Evolutionary conservation across 2,113 vertebrate species (phyloP), one percentile per base, ranked within the genome.

Genomic region (Nannospalax galili): DNA sequence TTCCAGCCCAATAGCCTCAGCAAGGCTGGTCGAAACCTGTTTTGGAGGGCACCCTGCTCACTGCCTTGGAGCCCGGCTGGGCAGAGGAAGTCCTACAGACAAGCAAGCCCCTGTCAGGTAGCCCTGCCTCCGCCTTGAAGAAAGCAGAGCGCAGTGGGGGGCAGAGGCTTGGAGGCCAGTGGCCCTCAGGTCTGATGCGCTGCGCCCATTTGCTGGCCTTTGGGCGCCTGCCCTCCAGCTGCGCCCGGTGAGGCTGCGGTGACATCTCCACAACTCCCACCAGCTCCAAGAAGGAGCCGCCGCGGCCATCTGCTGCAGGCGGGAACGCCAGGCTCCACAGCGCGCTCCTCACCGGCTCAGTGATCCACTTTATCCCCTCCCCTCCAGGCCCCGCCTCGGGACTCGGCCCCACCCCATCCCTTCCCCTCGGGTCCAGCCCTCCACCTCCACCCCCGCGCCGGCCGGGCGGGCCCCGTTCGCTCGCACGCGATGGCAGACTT

Each of bases 401-500:
- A 2, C 35, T 12, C 67, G 45, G 52, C 69, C 69, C 58, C 69
- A 52, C 82, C 81, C n/a, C 67, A 35, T 58, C 35, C 52, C 69
- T 72, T 87, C 58, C 48, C 19, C 69, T 56, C n/a, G 28, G 45
- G 65, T 37, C 24, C 56, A 45, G 65, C 42, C 65, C 82, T 62
- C 65, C 67, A 56, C 67, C 64, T 84, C 40, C 45, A 65, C 81
- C 82, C 42, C 84, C 35, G 24, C 37, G 40, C 12, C 52, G 48
- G 30, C 58, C 58, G 32, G 69, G 40, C 32, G 22, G 32, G 60
- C 78, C 72, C 77, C 1, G 40, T 52, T 94, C 70, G 30, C 70
- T 94, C 60, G 86, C 92, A 94, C 92, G 92, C 92, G 30, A 94
- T 94, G 42, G 16, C 56, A 17, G 67, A 45, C 78, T 12, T 94